Evolutionary conservation across 2,113 vertebrate species (phyloP).

Genomic region (Austrofundulus limnaeus): DNA sequence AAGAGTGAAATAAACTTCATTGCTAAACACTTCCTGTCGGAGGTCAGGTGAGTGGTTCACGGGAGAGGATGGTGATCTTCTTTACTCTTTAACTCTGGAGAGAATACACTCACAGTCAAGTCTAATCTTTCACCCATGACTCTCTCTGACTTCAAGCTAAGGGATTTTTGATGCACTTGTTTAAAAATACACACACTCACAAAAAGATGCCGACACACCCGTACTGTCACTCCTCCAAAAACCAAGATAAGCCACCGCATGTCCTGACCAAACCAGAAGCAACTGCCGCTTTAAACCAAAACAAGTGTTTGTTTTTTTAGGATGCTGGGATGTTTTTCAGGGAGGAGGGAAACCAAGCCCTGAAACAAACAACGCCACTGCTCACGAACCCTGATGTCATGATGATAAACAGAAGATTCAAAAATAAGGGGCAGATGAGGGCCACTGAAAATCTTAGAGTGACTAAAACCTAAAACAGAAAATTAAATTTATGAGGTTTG

Average conservation of each 20-base stretch:
- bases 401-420: slow-evolving; percentile 13
- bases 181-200: slow-evolving; percentile 24
- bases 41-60: slow-evolving; percentile 28
- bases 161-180: slow-evolving; percentile 33
- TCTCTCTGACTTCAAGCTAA: slow-evolving; percentile 33
- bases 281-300: slow-evolving; percentile 36
- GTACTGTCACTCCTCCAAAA: slow-evolving; percentile 20
- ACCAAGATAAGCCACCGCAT: slow-evolving; percentile 47
- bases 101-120: no score
- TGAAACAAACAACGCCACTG: slow-evolving; percentile 54
- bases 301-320: slow-evolving; percentile 63
- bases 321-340: slow-evolving; percentile 60
- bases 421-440: no score
- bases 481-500: no score
- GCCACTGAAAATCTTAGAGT: no score
- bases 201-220: slow-evolving; percentile 36
- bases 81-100: neutral
- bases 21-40: slow-evolving; percentile 42
- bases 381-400: slow-evolving; percentile 56
- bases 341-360: slow-evolving; percentile 70
- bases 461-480: no score
- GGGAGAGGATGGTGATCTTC: slow-evolving; percentile 14
- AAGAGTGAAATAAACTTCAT: slow-evolving; percentile 35
- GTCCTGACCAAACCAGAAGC: slow-evolving; percentile 42
- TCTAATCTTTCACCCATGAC: slow-evolving; percentile 25